Evolutionary conservation across 2,113 vertebrate genomes (phyloP), one percentile per base, ranked within the genome.

Genomic region (Rhinopomastus cyanomelas): DNA sequence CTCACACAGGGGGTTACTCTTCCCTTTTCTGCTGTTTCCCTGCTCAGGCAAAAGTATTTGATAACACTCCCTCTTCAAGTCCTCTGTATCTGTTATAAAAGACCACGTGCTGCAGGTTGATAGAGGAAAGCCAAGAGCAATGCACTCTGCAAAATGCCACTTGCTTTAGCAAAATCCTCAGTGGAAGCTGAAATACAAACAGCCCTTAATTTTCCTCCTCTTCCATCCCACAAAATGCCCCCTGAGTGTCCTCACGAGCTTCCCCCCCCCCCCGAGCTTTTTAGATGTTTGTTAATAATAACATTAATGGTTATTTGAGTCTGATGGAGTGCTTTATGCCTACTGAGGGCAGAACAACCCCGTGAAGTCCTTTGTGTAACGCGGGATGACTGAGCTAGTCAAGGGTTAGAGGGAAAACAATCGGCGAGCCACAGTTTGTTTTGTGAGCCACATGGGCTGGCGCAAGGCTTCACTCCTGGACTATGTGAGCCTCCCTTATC

Each of bases 371-470:
- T 89, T 62, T 51, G 64, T 5, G 1, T 59, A 46, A 66, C 0
- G 1, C 49, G 42, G 17, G 23, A 39, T 0, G 0, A 56, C 10
- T 60, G 56, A 67, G 59, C 17, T 71, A 61, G 74, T 42, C 30
- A 76, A 32, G 78, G 23, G 27, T 62, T 59, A 81, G 27, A 67
- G 21, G 37, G 23, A 85, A 80, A 73, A 65, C 36, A 61, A 10
- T 52, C 66, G 55, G 15, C 11, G 32, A 66, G 34, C 39, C 39
- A 42, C 11, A 42, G 15, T 60, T 22, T 48, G 17, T 55, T 76
- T 73, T 71, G 26, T 60, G 52, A 88, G 60, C 55, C 52, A 13
- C 0, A 0, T 4, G n/a, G 48, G 10, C 22, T 85, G 59, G 85
- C 61, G 42, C 37, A 89, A 91, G 84, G 12, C 17, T 82, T 76